phyloP scores from a whole-genome alignment of 2,113 vertebrate species.

The Dicerorhinus sumatrensis region DNA sequence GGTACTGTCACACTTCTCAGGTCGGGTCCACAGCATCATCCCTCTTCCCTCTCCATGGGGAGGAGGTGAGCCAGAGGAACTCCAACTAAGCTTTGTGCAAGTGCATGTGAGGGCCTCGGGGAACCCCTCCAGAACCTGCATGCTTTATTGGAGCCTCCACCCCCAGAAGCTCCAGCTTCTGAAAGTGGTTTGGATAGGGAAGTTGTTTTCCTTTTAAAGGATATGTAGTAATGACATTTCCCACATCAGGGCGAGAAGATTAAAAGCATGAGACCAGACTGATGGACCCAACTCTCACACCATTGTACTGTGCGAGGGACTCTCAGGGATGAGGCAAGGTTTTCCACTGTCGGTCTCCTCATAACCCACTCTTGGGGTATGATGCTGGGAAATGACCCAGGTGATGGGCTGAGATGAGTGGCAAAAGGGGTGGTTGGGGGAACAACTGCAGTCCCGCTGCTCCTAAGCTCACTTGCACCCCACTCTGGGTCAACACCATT shows the following conservation, averaged over 20 bases:
- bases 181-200: neutral
- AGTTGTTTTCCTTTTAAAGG: neutral
- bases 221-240: neutral
- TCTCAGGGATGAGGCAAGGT: neutral
- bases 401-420: neutral
- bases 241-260: neutral
- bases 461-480: neutral
- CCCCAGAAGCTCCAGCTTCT: neutral
- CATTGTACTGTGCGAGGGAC: neutral
- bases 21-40: slow-evolving; percentile 25
- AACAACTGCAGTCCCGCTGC: neutral
- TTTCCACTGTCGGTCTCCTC: neutral
- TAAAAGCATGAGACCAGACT: neutral
- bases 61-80: neutral
- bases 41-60: neutral
- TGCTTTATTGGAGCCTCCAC: neutral
- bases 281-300: neutral
- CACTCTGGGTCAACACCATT: slow-evolving; percentile 67
- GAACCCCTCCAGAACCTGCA: neutral
- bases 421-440: neutral
- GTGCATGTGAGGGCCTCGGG: neutral
- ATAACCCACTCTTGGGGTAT: neutral
- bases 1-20: neutral
- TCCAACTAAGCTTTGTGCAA: neutral
- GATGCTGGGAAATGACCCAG: neutral